Conservation (phyloP, 2,888 invertebrate genomes). For the Omphaloscelis lunosa region DNA sequence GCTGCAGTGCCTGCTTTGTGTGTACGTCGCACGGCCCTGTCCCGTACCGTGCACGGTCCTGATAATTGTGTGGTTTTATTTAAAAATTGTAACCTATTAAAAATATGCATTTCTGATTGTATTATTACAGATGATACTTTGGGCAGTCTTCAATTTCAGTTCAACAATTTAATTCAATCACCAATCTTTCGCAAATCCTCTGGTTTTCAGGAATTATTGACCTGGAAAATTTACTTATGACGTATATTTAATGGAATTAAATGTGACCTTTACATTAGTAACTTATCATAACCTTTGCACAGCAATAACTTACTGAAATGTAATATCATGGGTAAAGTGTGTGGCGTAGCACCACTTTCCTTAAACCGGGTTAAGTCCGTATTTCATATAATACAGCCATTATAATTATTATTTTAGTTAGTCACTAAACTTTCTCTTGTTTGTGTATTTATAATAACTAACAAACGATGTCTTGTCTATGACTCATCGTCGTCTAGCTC, state of each 20-base stretch:
- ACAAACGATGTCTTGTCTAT: conserved; percentile 37
- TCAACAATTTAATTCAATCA: neutral
- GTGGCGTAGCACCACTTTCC: conserved; percentile 37
- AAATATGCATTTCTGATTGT: neutral
- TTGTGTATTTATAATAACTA: conserved; percentile 53
- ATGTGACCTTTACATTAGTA: conserved; percentile 10
- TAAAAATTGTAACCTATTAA: no score
- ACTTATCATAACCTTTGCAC: conserved; percentile 26
- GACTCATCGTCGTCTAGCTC: conserved; percentile 52
- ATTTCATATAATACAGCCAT: conserved; percentile 41
- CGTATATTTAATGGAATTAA: conserved; percentile 6
- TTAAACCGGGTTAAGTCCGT: conserved; percentile 17
- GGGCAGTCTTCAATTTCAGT: neutral
- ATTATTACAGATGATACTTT: neutral
- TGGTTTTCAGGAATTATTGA: neutral
- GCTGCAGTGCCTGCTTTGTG: no score
- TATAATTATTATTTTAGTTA: conserved; percentile 57
- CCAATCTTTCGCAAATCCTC: neutral
- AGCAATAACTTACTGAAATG: conserved; percentile 35
- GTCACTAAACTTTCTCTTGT: conserved; percentile 62
- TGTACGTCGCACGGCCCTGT: no score
- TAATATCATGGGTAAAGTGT: conserved; percentile 23
- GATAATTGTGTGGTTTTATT: no score
- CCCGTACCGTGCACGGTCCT: no score
- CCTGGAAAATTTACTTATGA: no score